phyloP scores from a whole-genome alignment of 2,888 invertebrate species.

The Epiblema foenella region DNA sequence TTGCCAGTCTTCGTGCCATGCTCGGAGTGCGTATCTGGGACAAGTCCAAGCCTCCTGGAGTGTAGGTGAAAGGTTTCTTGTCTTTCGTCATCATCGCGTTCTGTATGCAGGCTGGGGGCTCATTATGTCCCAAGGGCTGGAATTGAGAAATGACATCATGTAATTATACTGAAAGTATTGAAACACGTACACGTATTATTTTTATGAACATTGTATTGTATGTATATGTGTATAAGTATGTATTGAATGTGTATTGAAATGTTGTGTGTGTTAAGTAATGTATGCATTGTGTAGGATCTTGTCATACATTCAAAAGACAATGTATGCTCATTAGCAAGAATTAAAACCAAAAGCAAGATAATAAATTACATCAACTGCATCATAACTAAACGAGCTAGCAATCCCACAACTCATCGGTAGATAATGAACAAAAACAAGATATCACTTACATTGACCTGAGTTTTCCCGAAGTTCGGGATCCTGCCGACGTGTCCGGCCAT shows the following conservation, averaged over 20 bases:
- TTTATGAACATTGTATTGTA: too few species aligned
- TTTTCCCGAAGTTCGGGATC: slow-evolving; percentile 80
- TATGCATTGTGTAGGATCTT: too few species aligned
- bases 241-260: too few species aligned
- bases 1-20: slow-evolving; percentile 91
- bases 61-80: slow-evolving; percentile 98
- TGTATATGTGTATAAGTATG: too few species aligned
- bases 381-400: neutral
- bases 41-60: slow-evolving; percentile 95
- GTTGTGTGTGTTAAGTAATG: too few species aligned
- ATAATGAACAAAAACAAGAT: neutral
- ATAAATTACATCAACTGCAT: neutral
- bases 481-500: slow-evolving; percentile 76
- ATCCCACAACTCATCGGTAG: neutral
- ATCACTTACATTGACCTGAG: slow-evolving; percentile 77
- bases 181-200: neutral
- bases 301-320: too few species aligned
- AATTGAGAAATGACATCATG: slow-evolving; percentile 54
- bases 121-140: slow-evolving; percentile 80
- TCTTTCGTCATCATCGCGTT: slow-evolving; percentile 98
- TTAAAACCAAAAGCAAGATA: neutral
- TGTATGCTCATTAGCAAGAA: too few species aligned
- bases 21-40: slow-evolving; percentile 95
- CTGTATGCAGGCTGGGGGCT: slow-evolving; percentile 95
- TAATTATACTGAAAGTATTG: slow-evolving; percentile 10